Evolutionary conservation across 2,797 vertebrate species (phyloP).

Genomic region (Manis pentadactyla): DNA sequence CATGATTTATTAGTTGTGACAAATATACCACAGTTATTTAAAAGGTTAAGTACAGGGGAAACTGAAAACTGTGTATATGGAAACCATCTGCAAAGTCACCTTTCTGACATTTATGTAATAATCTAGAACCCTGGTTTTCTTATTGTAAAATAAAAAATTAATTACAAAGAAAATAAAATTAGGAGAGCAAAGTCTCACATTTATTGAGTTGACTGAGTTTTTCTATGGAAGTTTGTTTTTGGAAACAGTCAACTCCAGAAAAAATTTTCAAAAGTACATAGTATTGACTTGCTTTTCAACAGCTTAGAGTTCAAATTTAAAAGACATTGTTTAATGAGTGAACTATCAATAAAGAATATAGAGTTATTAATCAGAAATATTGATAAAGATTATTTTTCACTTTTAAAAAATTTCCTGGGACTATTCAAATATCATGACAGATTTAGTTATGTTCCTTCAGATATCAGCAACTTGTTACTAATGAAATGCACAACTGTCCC

Average conservation of each 20-base stretch:
- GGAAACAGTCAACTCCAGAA: background rate
- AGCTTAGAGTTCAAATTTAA: background rate
- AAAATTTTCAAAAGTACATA: background rate
- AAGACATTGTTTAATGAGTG: background rate
- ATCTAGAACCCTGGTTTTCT: background rate
- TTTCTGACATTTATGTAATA: background rate
- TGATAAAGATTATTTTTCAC: conserved; percentile 24
- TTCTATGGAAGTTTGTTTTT: conserved; percentile 29
- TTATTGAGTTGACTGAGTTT: background rate
- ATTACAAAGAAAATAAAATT: conserved; percentile 26
- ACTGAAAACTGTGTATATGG: background rate
- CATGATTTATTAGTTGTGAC: background rate
- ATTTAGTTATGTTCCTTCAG: background rate
- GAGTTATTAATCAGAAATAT: background rate
- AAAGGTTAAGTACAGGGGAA: background rate
- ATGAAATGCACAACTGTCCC: background rate
- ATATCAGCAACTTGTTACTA: background rate
- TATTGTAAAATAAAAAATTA: background rate
- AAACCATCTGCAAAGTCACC: background rate
- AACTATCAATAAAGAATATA: background rate
- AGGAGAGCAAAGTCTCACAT: background rate
- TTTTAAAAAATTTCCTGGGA: background rate
- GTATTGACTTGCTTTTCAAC: background rate
- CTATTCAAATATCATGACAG: background rate
- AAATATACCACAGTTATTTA: background rate